Percentiles rank a stretch among this genome's conserved stretches.
phyloP scores from a whole-genome alignment of 1,140 invertebrate genomes.

The Drosophila jambulina region DNA sequence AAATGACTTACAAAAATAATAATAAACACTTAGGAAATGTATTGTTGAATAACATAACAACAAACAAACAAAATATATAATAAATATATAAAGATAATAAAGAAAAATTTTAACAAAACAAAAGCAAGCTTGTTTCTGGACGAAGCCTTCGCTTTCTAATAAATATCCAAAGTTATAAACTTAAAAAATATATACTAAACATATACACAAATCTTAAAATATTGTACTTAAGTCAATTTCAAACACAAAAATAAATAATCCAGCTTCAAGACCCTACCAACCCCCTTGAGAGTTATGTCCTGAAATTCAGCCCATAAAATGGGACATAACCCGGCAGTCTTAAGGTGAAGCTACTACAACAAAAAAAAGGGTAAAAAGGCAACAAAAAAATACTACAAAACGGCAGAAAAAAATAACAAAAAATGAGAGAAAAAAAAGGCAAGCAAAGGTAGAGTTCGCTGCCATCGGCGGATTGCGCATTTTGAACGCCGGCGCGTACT shows the following conservation, averaged over 20 bases:
- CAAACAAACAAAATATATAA: no score
- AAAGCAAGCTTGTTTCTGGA: no score
- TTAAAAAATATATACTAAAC: no score
- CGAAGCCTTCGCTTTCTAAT: no score
- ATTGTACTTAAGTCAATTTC: neutral
- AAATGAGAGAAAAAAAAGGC: neutral
- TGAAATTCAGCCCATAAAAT: neutral
- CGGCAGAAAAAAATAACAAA: neutral
- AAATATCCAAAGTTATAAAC: neutral
- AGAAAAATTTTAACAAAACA: no score
- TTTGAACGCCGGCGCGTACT: conserved; percentile 81
- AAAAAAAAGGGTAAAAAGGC: neutral
- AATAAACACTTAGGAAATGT: no score
- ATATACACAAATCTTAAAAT: neutral
- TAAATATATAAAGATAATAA: no score
- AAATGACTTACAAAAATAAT: no score
- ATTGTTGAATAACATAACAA: no score
- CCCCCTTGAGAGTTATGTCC: neutral
- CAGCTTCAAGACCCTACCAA: neutral
- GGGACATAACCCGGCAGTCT: neutral
- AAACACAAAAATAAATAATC: neutral
- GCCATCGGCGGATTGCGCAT: conserved; percentile 58
- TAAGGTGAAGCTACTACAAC: neutral
- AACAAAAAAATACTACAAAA: neutral
- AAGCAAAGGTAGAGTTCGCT: conserved; percentile 38